phyloP scores from a whole-genome alignment of 2,113 vertebrate species.

The Corydoras sp. region DNA sequence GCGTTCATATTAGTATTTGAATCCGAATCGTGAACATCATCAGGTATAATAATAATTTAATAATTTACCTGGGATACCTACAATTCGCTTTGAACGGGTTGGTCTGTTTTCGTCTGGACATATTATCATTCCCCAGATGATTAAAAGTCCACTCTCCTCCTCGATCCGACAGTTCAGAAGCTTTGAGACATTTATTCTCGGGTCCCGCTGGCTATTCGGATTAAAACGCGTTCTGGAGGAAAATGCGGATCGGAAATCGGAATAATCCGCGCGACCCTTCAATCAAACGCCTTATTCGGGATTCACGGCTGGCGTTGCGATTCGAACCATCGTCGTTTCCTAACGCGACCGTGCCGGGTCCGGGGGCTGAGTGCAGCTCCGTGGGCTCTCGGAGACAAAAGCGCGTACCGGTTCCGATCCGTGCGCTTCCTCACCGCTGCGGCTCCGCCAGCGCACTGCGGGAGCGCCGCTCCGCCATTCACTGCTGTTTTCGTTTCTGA shows the following conservation, averaged over 20 bases:
- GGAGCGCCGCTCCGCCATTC: constrained; percentile 48
- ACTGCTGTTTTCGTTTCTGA: constrained; percentile 36
- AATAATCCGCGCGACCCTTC: background rate
- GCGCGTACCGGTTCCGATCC: background rate
- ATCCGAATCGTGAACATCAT: too few species aligned
- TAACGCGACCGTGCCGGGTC: background rate
- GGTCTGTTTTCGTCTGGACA: constrained; percentile 76
- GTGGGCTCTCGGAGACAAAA: too few species aligned
- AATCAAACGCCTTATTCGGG: background rate
- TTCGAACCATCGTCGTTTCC: background rate
- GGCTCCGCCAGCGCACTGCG: constrained; percentile 47
- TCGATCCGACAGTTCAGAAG: constrained; percentile 17
- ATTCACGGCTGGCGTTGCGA: background rate
- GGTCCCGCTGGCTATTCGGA: too few species aligned
- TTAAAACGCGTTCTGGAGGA: background rate
- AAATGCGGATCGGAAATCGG: background rate
- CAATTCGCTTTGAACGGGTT: constrained; percentile 78
- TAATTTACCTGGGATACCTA: constrained; percentile 68
- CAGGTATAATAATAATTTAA: constrained; percentile 14
- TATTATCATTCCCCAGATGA: constrained; percentile 60
- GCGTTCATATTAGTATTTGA: too few species aligned
- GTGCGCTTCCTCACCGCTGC: background rate
- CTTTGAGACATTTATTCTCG: too few species aligned
- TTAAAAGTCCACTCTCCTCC: constrained; percentile 53
- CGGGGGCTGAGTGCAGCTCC: too few species aligned